Evolutionary conservation across 2,888 invertebrate genomes (phyloP).

Genomic region (Chymomyza fuscimana): DNA sequence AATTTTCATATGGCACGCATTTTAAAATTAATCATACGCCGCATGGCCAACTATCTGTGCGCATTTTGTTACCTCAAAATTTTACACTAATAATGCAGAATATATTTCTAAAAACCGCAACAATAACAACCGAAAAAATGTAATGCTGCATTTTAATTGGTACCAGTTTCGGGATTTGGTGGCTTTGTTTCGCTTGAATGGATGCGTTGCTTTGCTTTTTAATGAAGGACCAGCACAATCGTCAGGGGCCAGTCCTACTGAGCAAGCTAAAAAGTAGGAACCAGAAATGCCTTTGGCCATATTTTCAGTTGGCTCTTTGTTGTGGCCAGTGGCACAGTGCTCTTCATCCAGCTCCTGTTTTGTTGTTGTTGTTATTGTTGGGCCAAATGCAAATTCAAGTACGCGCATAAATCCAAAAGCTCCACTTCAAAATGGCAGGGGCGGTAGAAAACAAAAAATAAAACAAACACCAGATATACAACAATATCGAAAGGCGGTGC

Average conservation of each 20-base stretch:
- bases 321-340: conserved; percentile 27
- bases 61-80: not conserved
- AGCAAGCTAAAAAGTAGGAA: not conserved
- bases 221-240: not conserved
- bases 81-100: not conserved
- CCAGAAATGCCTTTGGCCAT: not conserved
- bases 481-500: conserved; percentile 25
- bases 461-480: conserved; percentile 26
- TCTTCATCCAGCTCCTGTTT: not conserved
- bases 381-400: conserved; percentile 69
- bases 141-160: not conserved
- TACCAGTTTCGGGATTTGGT: not conserved
- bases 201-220: conserved; percentile 15
- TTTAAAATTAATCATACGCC: conserved; percentile 45
- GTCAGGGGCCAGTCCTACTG: not conserved
- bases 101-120: not conserved
- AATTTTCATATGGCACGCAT: conserved; percentile 15
- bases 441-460: conserved; percentile 24
- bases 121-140: not conserved
- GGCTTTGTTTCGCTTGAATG: conserved; percentile 11
- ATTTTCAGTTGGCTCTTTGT: conserved; percentile 41
- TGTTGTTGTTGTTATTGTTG: conserved; percentile 29
- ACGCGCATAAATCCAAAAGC: conserved; percentile 70
- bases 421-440: conserved; percentile 39
- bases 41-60: conserved; percentile 10